These are phyloP conservation scores for Plumapathes pennacea DNA, from an alignment of 92 coral and sea anemone species.

Conservation along the genomic window DNA sequence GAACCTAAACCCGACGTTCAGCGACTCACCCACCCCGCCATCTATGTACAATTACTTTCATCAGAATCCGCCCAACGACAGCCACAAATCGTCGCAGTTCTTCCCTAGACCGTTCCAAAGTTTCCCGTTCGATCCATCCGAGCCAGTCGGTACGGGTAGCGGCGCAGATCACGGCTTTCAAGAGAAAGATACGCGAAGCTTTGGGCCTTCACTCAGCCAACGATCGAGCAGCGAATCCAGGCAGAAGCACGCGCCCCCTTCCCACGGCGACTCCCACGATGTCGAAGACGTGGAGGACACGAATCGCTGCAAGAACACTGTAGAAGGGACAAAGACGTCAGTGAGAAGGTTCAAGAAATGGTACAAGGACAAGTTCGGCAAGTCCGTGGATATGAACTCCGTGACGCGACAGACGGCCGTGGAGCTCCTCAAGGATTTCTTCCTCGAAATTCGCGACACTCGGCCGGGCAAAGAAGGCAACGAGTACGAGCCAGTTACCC, in stretches of 20 bases:
- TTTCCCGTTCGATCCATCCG: constrained; percentile 46
- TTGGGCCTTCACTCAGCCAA: constrained; percentile 54
- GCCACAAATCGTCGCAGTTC: constrained; percentile 72
- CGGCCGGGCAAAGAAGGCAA: constrained; percentile 99
- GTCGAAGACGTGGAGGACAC: constrained; percentile 96
- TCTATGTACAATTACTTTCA: constrained; percentile 81
- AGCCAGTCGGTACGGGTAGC: constrained; percentile 1
- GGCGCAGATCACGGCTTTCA: constrained; percentile 25
- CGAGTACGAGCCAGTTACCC: constrained; percentile 98
- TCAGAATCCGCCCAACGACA: constrained; percentile 52
- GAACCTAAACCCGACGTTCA: constrained; percentile 60
- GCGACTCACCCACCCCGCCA: constrained; percentile 61
- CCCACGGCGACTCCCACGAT: constrained; percentile 76
- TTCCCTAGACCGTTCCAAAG: constrained; percentile 78
- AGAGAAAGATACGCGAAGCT: constrained; percentile 56
- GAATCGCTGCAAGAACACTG: constrained; percentile 97
- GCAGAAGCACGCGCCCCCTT: constrained; percentile 40
- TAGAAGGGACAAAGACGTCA: constrained; percentile 98
- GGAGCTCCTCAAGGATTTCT: constrained; percentile 92
- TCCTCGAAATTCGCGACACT: constrained; percentile 98
- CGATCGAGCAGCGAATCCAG: constrained; percentile 51
- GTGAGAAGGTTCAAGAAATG: constrained; percentile 94
- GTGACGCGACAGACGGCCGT: constrained; percentile 87
- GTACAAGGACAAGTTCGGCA: constrained; percentile 98
- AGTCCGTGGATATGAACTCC: constrained; percentile 91